phyloP scores from a whole-genome alignment of 2,797 vertebrate genomes.

The Myoxocephalus aenaeus region DNA sequence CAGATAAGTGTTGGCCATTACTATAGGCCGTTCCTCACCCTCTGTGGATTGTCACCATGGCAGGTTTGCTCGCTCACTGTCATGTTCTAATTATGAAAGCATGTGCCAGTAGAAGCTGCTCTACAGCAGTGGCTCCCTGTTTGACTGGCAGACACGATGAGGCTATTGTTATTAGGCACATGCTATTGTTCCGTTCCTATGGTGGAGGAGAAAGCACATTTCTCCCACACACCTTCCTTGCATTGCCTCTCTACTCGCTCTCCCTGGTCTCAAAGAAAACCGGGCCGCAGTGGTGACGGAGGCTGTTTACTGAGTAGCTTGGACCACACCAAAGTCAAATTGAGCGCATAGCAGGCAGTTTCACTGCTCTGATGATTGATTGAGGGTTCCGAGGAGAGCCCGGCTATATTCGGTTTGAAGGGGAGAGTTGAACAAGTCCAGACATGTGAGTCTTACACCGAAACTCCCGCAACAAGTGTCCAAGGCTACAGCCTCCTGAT shows the following conservation, averaged over 20 bases:
- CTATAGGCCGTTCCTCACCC: slow-evolving; percentile 47
- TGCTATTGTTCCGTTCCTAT: slow-evolving; percentile 67
- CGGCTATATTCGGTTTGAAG: slow-evolving; percentile 6
- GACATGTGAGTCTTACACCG: slow-evolving; percentile 46
- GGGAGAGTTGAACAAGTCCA: slow-evolving; percentile 53
- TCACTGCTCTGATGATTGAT: slow-evolving; percentile 17
- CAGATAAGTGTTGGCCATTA: slow-evolving; percentile 19
- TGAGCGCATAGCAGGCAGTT: slow-evolving; percentile 5
- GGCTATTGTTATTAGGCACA: slow-evolving; percentile 79
- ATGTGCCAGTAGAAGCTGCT: slow-evolving; percentile 58
- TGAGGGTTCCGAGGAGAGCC: slow-evolving; percentile 8
- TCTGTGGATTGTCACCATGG: slow-evolving; percentile 54
- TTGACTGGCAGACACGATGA: slow-evolving; percentile 59
- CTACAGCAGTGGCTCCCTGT: slow-evolving; percentile 52
- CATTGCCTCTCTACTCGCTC: slow-evolving; percentile 14
- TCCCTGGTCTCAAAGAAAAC: slow-evolving; percentile 21
- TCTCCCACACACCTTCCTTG: slow-evolving; percentile 39
- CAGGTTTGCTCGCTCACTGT: slow-evolving; percentile 41
- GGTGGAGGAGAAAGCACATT: slow-evolving; percentile 59
- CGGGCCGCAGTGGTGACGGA: slow-evolving; percentile 52
- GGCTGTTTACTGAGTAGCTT: slow-evolving; percentile 53
- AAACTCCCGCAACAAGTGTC: slow-evolving; percentile 16
- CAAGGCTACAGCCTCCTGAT: slow-evolving; percentile 32
- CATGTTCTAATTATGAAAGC: slow-evolving; percentile 69
- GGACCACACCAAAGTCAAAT: slow-evolving; percentile 27